A percentile compares a stretch with the other conserved stretches of the same genome.
These are phyloP conservation scores for Danio choprae DNA, from an alignment of 2,797 vertebrate species.

Conservation along the genomic window DNA sequence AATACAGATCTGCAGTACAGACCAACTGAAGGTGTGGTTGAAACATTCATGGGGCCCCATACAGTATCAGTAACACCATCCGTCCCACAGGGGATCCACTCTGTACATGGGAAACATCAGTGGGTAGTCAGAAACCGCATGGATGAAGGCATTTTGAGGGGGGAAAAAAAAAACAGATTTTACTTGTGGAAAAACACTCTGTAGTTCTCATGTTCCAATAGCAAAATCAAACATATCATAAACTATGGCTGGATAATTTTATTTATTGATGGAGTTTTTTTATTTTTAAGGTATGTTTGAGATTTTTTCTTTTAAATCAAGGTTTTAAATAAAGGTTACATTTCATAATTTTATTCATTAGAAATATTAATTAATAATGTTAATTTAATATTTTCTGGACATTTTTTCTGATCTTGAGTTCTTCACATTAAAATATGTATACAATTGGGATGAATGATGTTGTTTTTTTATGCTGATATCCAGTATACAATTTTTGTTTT, in stretches of 20 bases:
- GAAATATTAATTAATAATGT: no score
- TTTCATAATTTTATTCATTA: no score
- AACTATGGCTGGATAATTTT: no score
- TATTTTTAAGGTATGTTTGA: neutral
- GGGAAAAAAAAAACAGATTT: neutral
- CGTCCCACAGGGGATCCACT: neutral
- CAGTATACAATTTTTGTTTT: no score
- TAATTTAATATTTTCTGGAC: no score
- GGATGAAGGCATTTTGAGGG: neutral
- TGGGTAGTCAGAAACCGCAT: constrained; percentile 1
- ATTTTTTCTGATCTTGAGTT: no score
- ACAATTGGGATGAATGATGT: no score
- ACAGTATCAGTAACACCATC: constrained; percentile 5
- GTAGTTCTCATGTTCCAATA: neutral
- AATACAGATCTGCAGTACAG: constrained; percentile 28
- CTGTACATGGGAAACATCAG: neutral
- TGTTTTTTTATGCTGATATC: no score
- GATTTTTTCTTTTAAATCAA: no score
- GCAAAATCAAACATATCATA: no score
- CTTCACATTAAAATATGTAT: no score
- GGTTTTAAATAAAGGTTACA: no score
- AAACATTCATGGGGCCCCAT: constrained; percentile 12
- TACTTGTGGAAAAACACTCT: neutral
- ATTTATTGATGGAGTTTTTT: neutral
- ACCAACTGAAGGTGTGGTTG: neutral